These are phyloP conservation scores for Eurystomus glaucurus DNA, from an alignment of 2,797 vertebrate genomes.

Conservation along the genomic window DNA sequence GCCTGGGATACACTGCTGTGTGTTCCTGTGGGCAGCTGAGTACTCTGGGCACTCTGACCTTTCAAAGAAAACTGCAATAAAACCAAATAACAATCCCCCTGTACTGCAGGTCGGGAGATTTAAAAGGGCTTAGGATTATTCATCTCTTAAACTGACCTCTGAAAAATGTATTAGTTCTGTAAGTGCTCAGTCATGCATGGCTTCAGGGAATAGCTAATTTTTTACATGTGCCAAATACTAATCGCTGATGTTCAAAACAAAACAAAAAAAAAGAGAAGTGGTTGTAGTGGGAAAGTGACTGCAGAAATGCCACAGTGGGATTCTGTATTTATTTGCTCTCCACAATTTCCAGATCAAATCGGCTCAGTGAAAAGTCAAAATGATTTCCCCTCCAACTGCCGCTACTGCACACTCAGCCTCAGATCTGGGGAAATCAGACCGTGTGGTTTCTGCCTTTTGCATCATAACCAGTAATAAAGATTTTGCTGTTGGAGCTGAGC, in stretches of 20 bases:
- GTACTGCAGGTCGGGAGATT: not conserved
- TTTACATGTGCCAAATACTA: conserved; percentile 50
- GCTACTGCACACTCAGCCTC: conserved; percentile 8
- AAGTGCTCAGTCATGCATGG: conserved; percentile 63
- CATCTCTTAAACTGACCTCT: conserved; percentile 63
- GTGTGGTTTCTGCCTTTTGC: conserved; percentile 51
- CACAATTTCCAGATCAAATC: conserved; percentile 67
- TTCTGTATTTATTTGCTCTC: conserved; percentile 61
- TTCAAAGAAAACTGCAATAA: conserved; percentile 7
- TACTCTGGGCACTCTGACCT: conserved; percentile 6
- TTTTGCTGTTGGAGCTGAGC: conserved; percentile 52
- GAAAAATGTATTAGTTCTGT: conserved; percentile 32
- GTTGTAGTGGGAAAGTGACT: conserved; percentile 8
- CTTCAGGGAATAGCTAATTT: conserved; percentile 72
- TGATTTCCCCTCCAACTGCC: conserved; percentile 43
- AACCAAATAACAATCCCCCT: not conserved
- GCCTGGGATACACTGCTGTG: not conserved
- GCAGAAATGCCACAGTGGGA: conserved; percentile 53
- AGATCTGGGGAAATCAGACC: conserved; percentile 45
- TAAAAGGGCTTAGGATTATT: conserved; percentile 50
- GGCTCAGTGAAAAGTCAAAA: conserved; percentile 51
- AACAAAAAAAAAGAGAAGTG: not conserved
- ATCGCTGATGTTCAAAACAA: not conserved
- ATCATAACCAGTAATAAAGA: conserved; percentile 52
- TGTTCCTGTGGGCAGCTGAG: not conserved